Conservation (phyloP, 2,797 vertebrate genomes). For the Aratinga solstitialis region DNA sequence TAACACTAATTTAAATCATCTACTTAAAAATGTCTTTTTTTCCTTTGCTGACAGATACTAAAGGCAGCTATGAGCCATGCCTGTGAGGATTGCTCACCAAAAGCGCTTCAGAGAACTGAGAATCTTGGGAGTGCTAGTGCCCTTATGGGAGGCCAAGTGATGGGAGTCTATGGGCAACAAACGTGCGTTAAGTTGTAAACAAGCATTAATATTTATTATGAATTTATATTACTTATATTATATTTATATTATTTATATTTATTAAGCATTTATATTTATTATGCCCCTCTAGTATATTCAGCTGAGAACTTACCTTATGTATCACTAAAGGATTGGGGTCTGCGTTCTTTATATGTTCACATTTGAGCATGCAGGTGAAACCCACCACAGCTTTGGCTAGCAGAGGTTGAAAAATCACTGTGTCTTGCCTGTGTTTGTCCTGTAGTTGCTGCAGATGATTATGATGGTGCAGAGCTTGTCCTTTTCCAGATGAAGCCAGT, state of each 20-base stretch:
- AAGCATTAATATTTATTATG: not conserved
- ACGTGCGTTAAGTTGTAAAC: not conserved
- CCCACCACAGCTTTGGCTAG: not conserved
- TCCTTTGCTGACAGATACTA: not conserved
- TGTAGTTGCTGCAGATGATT: not conserved
- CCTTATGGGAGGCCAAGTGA: not conserved
- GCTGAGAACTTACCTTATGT: not conserved
- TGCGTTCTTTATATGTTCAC: not conserved
- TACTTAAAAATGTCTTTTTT: not conserved
- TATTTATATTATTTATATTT: too few species aligned
- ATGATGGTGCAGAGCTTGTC: not conserved
- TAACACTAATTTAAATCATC: not conserved
- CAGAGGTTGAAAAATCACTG: not conserved
- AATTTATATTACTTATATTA: not conserved
- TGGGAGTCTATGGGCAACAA: not conserved
- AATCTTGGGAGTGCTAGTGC: accelerated
- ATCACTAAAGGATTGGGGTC: not conserved
- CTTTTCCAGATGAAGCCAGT: not conserved
- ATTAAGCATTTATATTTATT: slow-evolving; percentile 21
- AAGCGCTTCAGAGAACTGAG: not conserved
- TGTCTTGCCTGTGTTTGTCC: not conserved
- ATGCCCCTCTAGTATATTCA: not conserved
- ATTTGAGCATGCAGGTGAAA: not conserved
- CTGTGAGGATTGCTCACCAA: not conserved
- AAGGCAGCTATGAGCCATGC: not conserved